phyloP scores from a whole-genome alignment of 2,888 invertebrate genomes.

The Drosophila pseudotalamancana region DNA sequence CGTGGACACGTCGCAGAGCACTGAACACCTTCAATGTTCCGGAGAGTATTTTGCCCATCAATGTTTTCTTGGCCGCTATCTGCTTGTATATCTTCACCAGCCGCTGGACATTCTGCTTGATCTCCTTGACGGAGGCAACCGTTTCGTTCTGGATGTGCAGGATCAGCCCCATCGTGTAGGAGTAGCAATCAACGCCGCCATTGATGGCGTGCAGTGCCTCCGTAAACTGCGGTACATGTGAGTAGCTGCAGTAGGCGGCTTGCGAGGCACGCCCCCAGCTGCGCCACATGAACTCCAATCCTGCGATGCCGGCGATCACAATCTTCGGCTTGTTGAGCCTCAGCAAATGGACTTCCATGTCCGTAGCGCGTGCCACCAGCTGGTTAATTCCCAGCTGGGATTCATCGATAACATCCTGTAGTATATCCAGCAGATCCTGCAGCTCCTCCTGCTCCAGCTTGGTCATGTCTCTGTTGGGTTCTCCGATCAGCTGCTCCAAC shows the following conservation, averaged over 20 bases:
- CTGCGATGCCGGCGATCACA: conserved; percentile 57
- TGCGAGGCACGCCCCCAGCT: conserved; percentile 55
- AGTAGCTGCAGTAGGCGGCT: conserved; percentile 77
- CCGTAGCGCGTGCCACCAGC: conserved; percentile 59
- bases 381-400: conserved; percentile 65
- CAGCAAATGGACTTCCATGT: conserved; percentile 58
- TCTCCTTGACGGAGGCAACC: conserved; percentile 63
- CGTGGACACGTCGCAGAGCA: conserved; percentile 58
- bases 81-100: conserved; percentile 77
- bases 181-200: conserved; percentile 74
- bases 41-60: conserved; percentile 75
- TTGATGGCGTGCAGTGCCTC: conserved; percentile 68
- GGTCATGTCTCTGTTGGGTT: conserved; percentile 30
- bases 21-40: conserved; percentile 67
- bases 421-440: conserved; percentile 63
- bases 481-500: conserved; percentile 61
- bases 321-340: conserved; percentile 73
- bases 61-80: conserved; percentile 65
- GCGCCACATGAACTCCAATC: conserved; percentile 52
- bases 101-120: conserved; percentile 59
- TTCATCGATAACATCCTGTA: conserved; percentile 75
- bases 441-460: conserved; percentile 58
- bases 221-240: conserved; percentile 72
- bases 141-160: conserved; percentile 67
- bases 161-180: conserved; percentile 60